A percentile compares a stretch with the other conserved stretches of the same genome.
Conservation (phyloP, 2,797 vertebrate species). For the Scyliorhinus canicula region DNA sequence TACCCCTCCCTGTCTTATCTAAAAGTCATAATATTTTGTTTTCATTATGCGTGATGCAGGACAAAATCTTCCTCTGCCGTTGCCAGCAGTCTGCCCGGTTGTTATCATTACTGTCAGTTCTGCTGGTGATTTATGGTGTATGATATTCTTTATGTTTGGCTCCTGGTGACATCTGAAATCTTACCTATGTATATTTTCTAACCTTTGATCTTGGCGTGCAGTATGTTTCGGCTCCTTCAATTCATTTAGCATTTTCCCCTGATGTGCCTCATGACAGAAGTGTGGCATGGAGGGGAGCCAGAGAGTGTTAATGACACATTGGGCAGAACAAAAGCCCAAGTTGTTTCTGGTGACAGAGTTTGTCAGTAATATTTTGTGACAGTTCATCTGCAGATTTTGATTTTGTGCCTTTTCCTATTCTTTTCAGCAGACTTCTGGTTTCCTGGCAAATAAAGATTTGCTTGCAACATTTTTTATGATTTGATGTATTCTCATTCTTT, state of each 20-base stretch:
- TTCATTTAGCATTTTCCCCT: not conserved
- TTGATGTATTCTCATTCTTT: not conserved
- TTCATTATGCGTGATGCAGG: not conserved
- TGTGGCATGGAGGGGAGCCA: not conserved
- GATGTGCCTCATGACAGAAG: not conserved
- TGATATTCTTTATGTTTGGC: not conserved
- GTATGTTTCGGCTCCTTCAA: not conserved
- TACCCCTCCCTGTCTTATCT: not conserved
- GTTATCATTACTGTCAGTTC: not conserved
- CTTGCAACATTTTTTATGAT: not conserved
- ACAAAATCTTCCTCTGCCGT: not conserved
- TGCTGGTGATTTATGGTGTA: not conserved
- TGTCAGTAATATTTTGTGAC: constrained; percentile 23
- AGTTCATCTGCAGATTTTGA: constrained; percentile 24
- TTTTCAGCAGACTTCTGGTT: not conserved
- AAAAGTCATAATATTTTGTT: not conserved
- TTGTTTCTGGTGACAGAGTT: not conserved
- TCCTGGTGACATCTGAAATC: not conserved
- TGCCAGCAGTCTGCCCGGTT: not conserved
- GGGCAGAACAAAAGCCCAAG: not conserved
- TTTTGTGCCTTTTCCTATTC: constrained; percentile 29
- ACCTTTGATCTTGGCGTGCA: not conserved
- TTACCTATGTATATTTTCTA: not conserved
- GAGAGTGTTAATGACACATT: not conserved
- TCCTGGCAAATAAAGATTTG: constrained; percentile 9